Conservation (phyloP, 2,113 vertebrate genomes). For the Podarcis raffonei region DNA sequence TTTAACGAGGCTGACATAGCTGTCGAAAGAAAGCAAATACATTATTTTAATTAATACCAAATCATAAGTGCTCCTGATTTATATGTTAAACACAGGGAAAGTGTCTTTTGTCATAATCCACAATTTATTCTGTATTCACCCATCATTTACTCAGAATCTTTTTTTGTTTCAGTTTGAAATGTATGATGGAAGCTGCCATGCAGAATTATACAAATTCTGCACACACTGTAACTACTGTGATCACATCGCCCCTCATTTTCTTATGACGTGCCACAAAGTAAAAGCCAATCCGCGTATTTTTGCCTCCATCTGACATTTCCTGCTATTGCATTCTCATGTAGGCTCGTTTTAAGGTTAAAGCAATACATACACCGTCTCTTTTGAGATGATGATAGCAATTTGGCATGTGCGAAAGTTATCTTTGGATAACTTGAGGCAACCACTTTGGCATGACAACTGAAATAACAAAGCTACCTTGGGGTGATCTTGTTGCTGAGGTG, state of each 20-base stretch:
- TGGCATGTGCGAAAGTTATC: constrained; percentile 31
- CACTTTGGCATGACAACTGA: background rate
- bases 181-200: constrained; percentile 72
- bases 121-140: constrained; percentile 75
- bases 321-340: constrained; percentile 70
- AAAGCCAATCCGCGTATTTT: constrained; percentile 63
- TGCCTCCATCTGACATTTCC: constrained; percentile 72
- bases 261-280: constrained; percentile 65
- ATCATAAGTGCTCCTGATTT: constrained; percentile 76
- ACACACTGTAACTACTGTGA: constrained; percentile 67
- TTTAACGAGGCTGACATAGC: constrained; percentile 81
- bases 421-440: background rate
- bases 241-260: constrained; percentile 72
- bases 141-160: constrained; percentile 71
- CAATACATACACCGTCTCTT: constrained; percentile 64
- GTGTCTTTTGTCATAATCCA: constrained; percentile 73
- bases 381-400: constrained; percentile 56
- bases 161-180: constrained; percentile 41
- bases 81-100: constrained; percentile 80
- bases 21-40: constrained; percentile 82
- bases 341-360: constrained; percentile 71
- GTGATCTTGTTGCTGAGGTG: background rate
- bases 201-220: constrained; percentile 64
- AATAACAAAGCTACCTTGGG: background rate
- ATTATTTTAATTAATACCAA: constrained; percentile 85